phyloP scores from a whole-genome alignment of 2,113 vertebrate genomes.

The Anas platyrhynchos region DNA sequence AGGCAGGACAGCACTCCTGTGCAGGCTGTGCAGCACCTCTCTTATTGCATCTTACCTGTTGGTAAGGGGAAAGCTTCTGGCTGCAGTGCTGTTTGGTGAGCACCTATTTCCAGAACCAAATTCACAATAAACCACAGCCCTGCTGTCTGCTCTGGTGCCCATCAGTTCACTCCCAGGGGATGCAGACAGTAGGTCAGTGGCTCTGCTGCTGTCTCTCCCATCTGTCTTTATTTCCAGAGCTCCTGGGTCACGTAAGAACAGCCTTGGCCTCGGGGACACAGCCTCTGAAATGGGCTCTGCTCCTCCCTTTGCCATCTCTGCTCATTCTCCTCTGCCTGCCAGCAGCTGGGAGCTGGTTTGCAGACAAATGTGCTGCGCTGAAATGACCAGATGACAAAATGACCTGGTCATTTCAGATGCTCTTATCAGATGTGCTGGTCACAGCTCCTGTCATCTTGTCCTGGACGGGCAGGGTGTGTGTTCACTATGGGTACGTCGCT shows the following conservation, averaged over 20 bases:
- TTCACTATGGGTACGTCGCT: not conserved
- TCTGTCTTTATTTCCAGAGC: not conserved
- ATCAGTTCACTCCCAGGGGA: not conserved
- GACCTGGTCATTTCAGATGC: too few relatives aligned
- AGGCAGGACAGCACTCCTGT: not conserved
- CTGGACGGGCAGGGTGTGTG: not conserved
- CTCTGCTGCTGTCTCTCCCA: not conserved
- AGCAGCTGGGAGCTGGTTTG: not conserved
- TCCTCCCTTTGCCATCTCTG: not conserved
- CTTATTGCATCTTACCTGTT: not conserved
- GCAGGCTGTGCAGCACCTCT: not conserved
- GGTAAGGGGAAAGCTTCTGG: not conserved
- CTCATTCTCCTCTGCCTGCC: not conserved
- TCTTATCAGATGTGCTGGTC: not conserved
- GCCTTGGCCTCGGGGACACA: not conserved
- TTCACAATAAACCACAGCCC: not conserved
- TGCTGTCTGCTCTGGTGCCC: not conserved
- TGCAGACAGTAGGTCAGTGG: not conserved
- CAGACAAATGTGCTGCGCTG: not conserved
- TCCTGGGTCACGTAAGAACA: not conserved
- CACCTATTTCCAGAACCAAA: not conserved
- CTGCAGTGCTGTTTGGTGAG: not conserved
- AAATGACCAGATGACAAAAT: not conserved
- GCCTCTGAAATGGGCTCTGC: not conserved
- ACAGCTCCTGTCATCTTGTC: not conserved